A percentile compares a stretch with the other conserved stretches of the same genome.
Conservation (phyloP, 2,888 invertebrate genomes). For the Thysanoteuthis rhombus region DNA sequence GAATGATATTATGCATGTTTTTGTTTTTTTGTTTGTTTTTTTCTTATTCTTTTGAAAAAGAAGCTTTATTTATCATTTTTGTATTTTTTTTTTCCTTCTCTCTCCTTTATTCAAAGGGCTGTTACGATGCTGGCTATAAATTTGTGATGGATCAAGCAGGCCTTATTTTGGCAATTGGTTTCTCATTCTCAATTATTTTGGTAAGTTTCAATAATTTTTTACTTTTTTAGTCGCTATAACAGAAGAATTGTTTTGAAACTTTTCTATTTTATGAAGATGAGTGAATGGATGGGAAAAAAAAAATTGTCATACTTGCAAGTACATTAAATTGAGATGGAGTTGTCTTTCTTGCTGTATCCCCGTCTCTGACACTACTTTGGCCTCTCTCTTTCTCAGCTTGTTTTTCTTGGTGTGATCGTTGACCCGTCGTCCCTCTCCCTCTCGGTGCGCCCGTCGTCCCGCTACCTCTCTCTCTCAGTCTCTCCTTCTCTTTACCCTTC, state of each 20-base stretch:
- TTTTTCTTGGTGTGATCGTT: too few relatives aligned
- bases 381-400: too few relatives aligned
- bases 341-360: too few relatives aligned
- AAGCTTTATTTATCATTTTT: not conserved
- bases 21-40: too few relatives aligned
- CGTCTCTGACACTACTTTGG: too few relatives aligned
- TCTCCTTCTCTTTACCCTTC: too few relatives aligned
- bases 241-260: not conserved
- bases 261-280: not conserved
- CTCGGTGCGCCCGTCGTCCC: too few relatives aligned
- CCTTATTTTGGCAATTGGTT: not conserved
- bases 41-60: too few relatives aligned
- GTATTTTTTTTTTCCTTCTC: not conserved
- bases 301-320: not conserved
- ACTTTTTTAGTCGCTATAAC: not conserved
- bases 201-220: not conserved
- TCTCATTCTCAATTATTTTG: conserved; percentile 29
- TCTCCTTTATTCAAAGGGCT: not conserved
- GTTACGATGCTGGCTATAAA: conserved; percentile 22
- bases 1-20: too few relatives aligned
- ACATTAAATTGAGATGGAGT: not conserved
- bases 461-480: too few relatives aligned
- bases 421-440: too few relatives aligned
- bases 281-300: not conserved
- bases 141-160: conserved; percentile 29